phyloP scores from a whole-genome alignment of 2,888 invertebrate species.

The Spialia ferax region DNA sequence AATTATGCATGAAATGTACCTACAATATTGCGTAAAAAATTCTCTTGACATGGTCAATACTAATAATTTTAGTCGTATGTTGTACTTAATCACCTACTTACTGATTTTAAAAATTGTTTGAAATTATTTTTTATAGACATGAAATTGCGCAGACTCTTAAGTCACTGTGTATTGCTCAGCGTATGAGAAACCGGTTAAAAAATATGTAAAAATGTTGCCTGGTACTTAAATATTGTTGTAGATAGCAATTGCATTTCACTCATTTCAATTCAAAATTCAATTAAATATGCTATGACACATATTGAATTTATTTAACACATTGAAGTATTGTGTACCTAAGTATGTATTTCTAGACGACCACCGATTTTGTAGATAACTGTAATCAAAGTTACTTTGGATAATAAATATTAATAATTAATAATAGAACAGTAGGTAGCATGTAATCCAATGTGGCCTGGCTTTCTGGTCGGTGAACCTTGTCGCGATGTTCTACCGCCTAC shows the following conservation, averaged over 20 bases:
- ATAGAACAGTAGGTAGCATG: conserved; percentile 36
- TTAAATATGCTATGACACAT: not conserved
- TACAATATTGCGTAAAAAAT: too few species aligned
- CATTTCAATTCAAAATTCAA: not conserved
- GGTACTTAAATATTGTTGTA: not conserved
- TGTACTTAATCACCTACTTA: too few species aligned
- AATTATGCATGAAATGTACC: too few species aligned
- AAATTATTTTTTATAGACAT: too few species aligned
- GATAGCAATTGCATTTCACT: conserved; percentile 9
- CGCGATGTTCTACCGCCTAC: conserved; percentile 54
- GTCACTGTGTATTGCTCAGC: too few species aligned
- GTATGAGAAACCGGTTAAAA: not conserved
- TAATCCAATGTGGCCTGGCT: conserved; percentile 28
- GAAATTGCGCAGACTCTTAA: too few species aligned
- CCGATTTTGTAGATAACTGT: conserved; percentile 34
- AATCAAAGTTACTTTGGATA: conserved; percentile 37
- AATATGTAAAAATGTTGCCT: not conserved
- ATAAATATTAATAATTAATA: conserved; percentile 34
- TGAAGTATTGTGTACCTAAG: conserved; percentile 19
- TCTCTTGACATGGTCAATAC: too few species aligned
- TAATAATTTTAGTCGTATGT: too few species aligned
- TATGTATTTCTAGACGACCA: conserved; percentile 14
- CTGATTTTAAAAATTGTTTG: too few species aligned
- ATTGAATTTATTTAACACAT: conserved; percentile 9
- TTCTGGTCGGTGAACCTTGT: conserved; percentile 44